Conservation (phyloP, 2,888 invertebrate genomes). For the Conus canariensis region DNA sequence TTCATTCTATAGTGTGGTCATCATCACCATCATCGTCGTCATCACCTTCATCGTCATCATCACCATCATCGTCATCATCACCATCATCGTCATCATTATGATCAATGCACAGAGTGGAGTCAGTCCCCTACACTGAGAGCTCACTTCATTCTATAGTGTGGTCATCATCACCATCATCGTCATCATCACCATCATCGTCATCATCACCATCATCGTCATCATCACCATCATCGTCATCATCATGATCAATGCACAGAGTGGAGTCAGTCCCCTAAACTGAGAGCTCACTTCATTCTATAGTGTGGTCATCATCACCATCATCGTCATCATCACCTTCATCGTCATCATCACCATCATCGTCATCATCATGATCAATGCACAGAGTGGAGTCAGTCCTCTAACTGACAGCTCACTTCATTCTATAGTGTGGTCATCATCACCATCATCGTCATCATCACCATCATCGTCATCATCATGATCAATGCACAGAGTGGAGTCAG, state of each 20-base stretch:
- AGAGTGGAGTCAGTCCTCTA: no score
- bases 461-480: slow-evolving; percentile 60
- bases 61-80: background rate
- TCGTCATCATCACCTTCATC: no score
- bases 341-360: background rate
- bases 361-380: slow-evolving; percentile 60
- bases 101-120: no score
- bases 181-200: background rate
- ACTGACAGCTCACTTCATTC: no score
- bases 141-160: no score
- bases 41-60: background rate
- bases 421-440: no score
- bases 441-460: background rate
- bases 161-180: background rate
- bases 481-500: no score
- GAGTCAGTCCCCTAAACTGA: no score
- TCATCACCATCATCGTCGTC: background rate
- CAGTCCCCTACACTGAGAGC: no score
- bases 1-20: background rate
- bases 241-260: slow-evolving; percentile 19
- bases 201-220: background rate
- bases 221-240: background rate
- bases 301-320: no score
- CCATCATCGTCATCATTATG: background rate
- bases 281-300: no score